phyloP scores from a whole-genome alignment of 2,113 vertebrate species.

The Phylloscopus trochilus region DNA sequence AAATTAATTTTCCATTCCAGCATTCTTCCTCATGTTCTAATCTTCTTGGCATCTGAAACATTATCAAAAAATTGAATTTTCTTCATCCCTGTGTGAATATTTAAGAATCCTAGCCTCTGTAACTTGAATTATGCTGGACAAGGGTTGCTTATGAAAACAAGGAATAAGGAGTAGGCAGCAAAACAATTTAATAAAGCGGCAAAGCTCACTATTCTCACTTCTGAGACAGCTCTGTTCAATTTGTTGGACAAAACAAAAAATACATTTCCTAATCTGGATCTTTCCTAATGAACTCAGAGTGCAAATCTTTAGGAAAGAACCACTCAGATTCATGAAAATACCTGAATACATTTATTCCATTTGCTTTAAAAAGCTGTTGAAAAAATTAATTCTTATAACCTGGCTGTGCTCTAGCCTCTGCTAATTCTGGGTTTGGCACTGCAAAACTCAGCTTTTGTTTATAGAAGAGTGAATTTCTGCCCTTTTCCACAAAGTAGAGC shows the following conservation, averaged over 20 bases:
- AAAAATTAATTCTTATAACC: neutral
- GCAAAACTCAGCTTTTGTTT: neutral
- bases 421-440: neutral
- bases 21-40: neutral
- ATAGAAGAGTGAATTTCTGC: neutral
- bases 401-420: neutral
- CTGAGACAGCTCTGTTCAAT: neutral
- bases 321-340: neutral
- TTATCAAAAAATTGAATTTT: neutral
- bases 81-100: neutral
- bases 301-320: neutral
- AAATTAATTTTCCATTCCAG: constrained; percentile 41
- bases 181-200: neutral
- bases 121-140: neutral
- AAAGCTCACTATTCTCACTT: neutral
- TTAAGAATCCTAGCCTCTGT: neutral
- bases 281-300: neutral
- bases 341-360: neutral
- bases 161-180: neutral
- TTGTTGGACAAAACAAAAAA: neutral
- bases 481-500: neutral
- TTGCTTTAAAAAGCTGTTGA: neutral
- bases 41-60: neutral
- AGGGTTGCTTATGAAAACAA: neutral
- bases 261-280: neutral